These are phyloP conservation scores for Stenoptilia bipunctidactyla DNA, from an alignment of 2,888 invertebrate genomes.

Conservation along the genomic window DNA sequence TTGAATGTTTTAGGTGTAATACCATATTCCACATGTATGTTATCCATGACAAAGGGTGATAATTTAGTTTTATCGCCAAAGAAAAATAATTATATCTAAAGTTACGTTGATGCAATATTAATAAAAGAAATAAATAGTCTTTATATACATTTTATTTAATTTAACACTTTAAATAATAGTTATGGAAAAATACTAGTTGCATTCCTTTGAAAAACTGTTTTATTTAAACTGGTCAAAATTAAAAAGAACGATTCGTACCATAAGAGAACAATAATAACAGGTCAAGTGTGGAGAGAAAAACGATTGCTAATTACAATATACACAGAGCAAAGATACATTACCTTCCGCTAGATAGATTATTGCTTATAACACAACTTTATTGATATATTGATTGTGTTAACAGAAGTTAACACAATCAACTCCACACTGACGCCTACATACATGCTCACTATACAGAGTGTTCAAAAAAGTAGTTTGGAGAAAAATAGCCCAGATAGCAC, in stretches of 20 bases:
- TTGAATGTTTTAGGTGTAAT: no score
- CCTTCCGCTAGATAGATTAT: no score
- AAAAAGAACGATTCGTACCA: constrained; percentile 33
- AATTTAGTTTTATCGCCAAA: no score
- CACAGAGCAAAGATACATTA: constrained; percentile 32
- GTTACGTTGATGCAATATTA: no score
- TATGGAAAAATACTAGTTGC: background rate
- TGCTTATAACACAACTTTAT: no score
- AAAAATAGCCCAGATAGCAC: no score
- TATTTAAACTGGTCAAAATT: constrained; percentile 42
- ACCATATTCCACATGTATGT: no score
- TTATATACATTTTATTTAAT: background rate
- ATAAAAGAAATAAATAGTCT: background rate
- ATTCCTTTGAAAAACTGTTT: constrained; percentile 23
- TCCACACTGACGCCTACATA: constrained; percentile 10
- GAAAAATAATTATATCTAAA: no score
- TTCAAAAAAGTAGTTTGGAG: no score
- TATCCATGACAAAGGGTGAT: no score
- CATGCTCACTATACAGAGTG: no score
- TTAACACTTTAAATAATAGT: background rate
- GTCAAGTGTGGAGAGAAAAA: constrained; percentile 36
- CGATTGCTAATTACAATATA: constrained; percentile 21
- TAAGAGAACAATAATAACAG: constrained; percentile 20
- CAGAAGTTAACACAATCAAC: background rate
- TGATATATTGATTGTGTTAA: constrained; percentile 17